Percentiles rank a stretch among this genome's conserved stretches.
Conservation (phyloP, 2,113 vertebrate genomes). For the Tupaia chinensis region DNA sequence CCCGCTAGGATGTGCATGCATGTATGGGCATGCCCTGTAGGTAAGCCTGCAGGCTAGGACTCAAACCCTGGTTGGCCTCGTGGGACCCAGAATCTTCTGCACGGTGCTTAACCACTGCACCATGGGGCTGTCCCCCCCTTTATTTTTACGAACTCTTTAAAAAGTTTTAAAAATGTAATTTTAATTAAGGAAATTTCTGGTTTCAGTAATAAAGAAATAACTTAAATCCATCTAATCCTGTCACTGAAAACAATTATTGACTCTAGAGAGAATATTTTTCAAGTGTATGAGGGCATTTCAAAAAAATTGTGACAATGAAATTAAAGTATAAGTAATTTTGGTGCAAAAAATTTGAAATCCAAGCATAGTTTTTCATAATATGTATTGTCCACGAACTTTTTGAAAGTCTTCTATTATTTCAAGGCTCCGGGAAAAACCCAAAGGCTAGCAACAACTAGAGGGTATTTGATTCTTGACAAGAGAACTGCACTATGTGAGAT, state of each 20-base stretch:
- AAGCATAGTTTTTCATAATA: too few species aligned
- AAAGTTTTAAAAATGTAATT: neutral
- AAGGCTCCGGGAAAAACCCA: neutral
- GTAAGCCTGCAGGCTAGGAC: too few species aligned
- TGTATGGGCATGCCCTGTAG: too few species aligned
- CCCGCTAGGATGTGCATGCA: too few species aligned
- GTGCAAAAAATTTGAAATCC: too few species aligned
- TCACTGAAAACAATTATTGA: neutral
- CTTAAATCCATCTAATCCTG: neutral
- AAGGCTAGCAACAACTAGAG: neutral
- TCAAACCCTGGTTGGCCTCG: too few species aligned
- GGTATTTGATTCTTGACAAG: neutral
- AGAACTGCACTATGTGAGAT: too few species aligned
- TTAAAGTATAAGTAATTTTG: too few species aligned
- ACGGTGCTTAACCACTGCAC: too few species aligned
- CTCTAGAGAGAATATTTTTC: neutral
- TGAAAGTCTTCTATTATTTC: neutral
- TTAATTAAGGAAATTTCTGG: neutral
- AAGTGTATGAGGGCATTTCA: neutral
- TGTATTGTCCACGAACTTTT: too few species aligned
- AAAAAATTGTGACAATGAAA: too few species aligned
- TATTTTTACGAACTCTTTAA: neutral
- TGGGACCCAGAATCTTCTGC: too few species aligned
- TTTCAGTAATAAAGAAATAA: neutral
- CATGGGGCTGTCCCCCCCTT: neutral